Base-by-base conservation (phyloP, 2,113 vertebrate genomes). In the Otis tarda region DNA sequence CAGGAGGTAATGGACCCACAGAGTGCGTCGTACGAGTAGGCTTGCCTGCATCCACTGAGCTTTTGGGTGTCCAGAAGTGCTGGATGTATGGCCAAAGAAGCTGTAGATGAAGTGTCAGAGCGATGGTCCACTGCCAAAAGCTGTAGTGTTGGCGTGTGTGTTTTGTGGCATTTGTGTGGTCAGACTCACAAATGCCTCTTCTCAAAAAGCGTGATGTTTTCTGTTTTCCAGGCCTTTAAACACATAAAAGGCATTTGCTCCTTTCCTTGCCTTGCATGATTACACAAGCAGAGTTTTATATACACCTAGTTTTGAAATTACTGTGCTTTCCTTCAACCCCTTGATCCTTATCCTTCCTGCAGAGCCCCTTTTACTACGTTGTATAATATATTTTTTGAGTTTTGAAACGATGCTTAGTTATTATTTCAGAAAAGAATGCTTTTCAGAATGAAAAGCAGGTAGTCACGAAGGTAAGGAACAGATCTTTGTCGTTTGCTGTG, bases 11-110 rank as follows among this genome's bases (percentile, higher is more conserved):
- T 0, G 1, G 25, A 25, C 22, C 14, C 28, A 12, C 22, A 37
- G 22, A 7, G 8, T 13, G 18, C 19, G 0, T 28, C 49, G 47
- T 21, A 13, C 1, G 4, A 53, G 49, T 3, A 11, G 28, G 6
- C 33, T 19, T 56, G 45, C 0, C 3, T 14, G 37, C 35, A 52
- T 52, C 55, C 23, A 24, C 30, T 1, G 4, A 37, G 41, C 25
- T 35, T 75, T 41, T 30, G 57, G 37, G 47, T 31, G 8, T 37
- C 78, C 68, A 63, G 50, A 67, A 79, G 33, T 21, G 57, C 52
- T 82, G 76, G 50, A 47, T 3, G 3, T 13, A 8, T 6, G 22
- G 41, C 68, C 71, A 67, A 25, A 76, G 69, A 16, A 39, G 63
- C 86, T 68, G 53, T 12, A 53, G 49, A 19, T 90, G 77, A 76